phyloP scores from a whole-genome alignment of 2,113 vertebrate genomes.

The Hydropotes inermis region DNA sequence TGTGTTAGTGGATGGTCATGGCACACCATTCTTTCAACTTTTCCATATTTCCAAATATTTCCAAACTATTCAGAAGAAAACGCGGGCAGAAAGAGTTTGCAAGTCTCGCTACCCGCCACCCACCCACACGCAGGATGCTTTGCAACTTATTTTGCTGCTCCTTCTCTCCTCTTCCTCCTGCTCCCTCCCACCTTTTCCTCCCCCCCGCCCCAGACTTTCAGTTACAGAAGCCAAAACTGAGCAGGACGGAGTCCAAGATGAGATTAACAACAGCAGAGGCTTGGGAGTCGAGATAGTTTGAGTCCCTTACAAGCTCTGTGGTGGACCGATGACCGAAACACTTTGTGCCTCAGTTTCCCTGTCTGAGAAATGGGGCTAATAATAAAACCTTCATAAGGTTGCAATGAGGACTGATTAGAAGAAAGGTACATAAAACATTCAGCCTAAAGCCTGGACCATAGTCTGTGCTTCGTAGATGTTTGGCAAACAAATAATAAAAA shows the following conservation, averaged over 20 bases:
- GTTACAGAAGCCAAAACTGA: not conserved
- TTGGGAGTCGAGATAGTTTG: not conserved
- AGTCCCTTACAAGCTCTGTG: not conserved
- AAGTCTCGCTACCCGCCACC: not conserved
- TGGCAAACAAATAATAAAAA: conserved; percentile 11
- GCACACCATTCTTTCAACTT: not conserved
- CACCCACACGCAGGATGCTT: not conserved
- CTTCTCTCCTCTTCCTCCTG: not conserved
- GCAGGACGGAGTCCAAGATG: not conserved
- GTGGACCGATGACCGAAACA: not conserved
- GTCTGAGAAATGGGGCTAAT: not conserved
- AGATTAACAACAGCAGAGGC: not conserved
- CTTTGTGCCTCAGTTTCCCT: not conserved
- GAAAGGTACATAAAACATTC: not conserved
- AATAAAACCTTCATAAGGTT: not conserved
- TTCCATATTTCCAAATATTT: not conserved
- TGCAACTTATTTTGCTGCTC: not conserved
- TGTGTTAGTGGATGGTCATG: not conserved
- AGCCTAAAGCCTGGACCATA: not conserved
- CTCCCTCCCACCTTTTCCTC: not conserved
- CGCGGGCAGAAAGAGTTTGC: not conserved
- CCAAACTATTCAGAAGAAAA: not conserved
- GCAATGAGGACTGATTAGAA: not conserved
- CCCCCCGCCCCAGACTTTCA: not conserved
- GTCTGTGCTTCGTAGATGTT: not conserved